phyloP scores from a whole-genome alignment of 2,113 vertebrate species.

The Nansenia antarctica region DNA sequence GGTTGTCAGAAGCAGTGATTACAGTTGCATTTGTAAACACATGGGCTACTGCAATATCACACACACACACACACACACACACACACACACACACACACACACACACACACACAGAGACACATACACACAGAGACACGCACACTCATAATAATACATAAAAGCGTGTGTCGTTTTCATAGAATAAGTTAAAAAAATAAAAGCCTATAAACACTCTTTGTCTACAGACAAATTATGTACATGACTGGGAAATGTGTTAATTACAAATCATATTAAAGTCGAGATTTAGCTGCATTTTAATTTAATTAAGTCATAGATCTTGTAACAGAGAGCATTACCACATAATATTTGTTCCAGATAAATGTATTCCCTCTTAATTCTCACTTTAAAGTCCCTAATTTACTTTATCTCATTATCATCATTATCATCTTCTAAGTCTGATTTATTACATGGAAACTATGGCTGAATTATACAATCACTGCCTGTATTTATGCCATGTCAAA shows the following conservation, averaged over 20 bases:
- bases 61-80: slow-evolving; percentile 9
- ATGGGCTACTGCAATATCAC: background rate
- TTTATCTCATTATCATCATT: slow-evolving; percentile 50
- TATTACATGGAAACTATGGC: slow-evolving; percentile 3
- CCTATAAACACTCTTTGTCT: slow-evolving; percentile 41
- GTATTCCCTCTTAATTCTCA: slow-evolving; percentile 51
- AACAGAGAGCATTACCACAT: slow-evolving; percentile 52
- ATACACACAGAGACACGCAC: background rate
- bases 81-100: slow-evolving; percentile 3
- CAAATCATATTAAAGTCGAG: slow-evolving; percentile 48
- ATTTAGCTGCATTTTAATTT: slow-evolving; percentile 60
- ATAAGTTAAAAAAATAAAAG: slow-evolving; percentile 30
- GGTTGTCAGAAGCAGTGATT: slow-evolving; percentile 16
- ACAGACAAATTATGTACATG: slow-evolving; percentile 40
- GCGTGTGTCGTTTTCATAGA: slow-evolving; percentile 15
- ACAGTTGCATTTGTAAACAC: slow-evolving; percentile 14
- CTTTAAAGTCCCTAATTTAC: slow-evolving; percentile 48
- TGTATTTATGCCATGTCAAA: background rate
- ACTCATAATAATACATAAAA: background rate
- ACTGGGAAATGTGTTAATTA: slow-evolving; percentile 54
- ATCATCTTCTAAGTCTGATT: slow-evolving; percentile 23
- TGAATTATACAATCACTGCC: background rate
- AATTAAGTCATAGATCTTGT: slow-evolving; percentile 58
- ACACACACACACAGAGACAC: background rate
- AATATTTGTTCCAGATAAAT: slow-evolving; percentile 62